Base-by-base conservation (phyloP, 2,888 invertebrate genomes). In the Lordiphosa andalusiaca region DNA sequence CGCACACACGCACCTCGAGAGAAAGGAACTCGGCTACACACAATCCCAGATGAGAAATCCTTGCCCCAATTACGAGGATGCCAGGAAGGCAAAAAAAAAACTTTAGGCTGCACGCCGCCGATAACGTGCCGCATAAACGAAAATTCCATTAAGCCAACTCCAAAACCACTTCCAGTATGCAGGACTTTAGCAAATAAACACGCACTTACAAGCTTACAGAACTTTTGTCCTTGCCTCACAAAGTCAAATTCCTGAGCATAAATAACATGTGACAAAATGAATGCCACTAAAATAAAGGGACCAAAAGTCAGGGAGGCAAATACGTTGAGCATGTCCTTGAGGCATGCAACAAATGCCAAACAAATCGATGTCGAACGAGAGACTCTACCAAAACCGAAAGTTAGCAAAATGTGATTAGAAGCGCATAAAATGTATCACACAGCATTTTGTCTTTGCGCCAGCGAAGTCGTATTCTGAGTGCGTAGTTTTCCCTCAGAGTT, bases 201-300 rank as follows among this genome's bases (percentile, higher is more conserved):
- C 76, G 70, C 75, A 70, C 76, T 76, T 76, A 78, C 51, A 60
- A 59, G 64, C 76, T 73, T 68, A 72, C 61, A 66, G 54, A 49
- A 67, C 56, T 66, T 65, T 63, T 47, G 30, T 39, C 6, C 3
- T 12, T 6, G 4, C 25, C 10, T 3, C 19, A 19, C 19, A 30
- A 25, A 42, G 47, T 53, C 52, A 61, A 64, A 69, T 69, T 61
- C 59, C 63, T 36, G 16, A 53, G 50, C 62, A 59, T 63, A 70
- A 67, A 71, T 66, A 74, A 76, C 67, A 76, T 71, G 76, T 73
- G 76, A 76, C 80, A 73, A 76, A 76, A 80, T 76, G 68, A 75
- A 76, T 71, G 76, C 63, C 76, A 75, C 75, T 71, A 65, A 68
- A 61, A 64, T 58, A 57, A 63, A 60, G 54, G 72, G 60, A 54